Evolutionary conservation across 2,797 vertebrate species (phyloP), one percentile per base, ranked within the genome.

Genomic region (Leucoraja ocellata): DNA sequence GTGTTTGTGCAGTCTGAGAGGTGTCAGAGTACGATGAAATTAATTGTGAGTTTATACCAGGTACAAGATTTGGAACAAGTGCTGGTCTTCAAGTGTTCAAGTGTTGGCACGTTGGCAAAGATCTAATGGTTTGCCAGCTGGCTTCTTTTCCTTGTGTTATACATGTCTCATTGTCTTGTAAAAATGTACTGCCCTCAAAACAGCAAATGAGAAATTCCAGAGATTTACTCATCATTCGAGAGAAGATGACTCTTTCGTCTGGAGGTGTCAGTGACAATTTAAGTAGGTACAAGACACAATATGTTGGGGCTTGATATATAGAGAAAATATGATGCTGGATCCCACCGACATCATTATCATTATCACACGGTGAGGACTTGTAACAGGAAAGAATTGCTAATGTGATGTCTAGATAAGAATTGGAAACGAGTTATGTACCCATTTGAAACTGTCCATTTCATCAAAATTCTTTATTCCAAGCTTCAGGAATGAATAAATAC

Each of bases 201-300:
- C 16, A 73, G 88, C 65, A 39, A 91, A 18, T 91, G 88, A 46
- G 39, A 68, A 71, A 91, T 91, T 73, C 90, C 28, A 74, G 63
- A 21, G 90, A 54, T 74, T 74, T 74, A 25, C 32, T 36, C 65
- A 39, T 36, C 36, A 25, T 91, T 46, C 5, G 13, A 65, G 71
- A 36, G 90, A 39, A 91, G 73, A 61, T 32, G 6, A 86, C 10
- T 28, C 28, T 65, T 86, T 86, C 63, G 65, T 91, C 68, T 39
- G 68, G 90, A 91, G 90, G 71, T 91, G 54, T 91, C 71, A 73
- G 68, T 74, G 21, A 68, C 14, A 36, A 91, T 91, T 74, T 91
- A 73, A 74, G 73, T 74, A 91, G 36, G 46, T 91, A 91, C 23
- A 32, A 63, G 68, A 39, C 9, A 36, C 90, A 91, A 68, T 36